phyloP scores from a whole-genome alignment of 2,113 vertebrate genomes.

The Panthera tigris region DNA sequence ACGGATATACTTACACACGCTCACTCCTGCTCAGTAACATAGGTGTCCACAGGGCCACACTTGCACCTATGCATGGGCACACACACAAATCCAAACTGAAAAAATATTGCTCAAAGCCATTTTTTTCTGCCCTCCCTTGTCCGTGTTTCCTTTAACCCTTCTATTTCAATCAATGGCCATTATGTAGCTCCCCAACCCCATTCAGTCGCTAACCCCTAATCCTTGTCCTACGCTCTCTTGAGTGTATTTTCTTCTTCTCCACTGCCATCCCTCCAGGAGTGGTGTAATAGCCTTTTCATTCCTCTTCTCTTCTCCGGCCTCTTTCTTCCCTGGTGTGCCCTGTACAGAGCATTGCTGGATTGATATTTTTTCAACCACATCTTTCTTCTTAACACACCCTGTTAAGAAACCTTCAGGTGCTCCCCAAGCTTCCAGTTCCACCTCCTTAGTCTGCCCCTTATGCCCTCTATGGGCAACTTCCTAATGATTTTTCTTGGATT shows the following conservation, averaged over 20 bases:
- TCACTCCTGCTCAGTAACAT: no score
- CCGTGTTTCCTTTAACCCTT: background rate
- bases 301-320: background rate
- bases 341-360: fast-evolving
- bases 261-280: no score
- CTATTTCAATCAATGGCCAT: background rate
- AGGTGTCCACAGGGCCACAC: no score
- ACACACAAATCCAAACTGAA: background rate
- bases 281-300: fast-evolving
- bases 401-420: background rate
- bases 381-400: background rate
- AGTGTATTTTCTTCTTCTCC: background rate
- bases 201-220: background rate
- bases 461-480: background rate
- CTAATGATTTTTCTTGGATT: background rate
- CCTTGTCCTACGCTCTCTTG: background rate
- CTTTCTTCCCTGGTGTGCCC: background rate
- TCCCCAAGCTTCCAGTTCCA: background rate
- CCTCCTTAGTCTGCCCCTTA: background rate
- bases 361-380: background rate
- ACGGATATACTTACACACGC: fast-evolving
- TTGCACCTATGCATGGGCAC: fast-evolving
- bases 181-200: background rate
- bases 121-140: background rate
- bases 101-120: background rate